phyloP scores from a whole-genome alignment of 2,888 invertebrate species.

The Prosapia bicincta region DNA sequence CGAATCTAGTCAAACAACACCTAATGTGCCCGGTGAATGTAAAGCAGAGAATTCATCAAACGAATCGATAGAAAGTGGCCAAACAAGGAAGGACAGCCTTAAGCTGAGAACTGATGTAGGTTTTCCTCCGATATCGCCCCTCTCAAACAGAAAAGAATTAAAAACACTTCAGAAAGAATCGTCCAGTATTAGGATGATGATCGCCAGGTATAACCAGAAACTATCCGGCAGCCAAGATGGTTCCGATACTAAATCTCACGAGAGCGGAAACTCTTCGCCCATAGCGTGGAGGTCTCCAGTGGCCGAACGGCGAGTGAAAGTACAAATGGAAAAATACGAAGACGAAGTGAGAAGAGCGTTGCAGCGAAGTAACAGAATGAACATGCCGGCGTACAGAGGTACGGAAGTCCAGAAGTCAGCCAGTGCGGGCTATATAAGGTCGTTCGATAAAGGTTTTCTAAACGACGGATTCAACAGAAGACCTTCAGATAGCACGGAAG shows the following conservation, averaged over 20 bases:
- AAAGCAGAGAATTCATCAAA: slow-evolving; percentile 9
- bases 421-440: slow-evolving; percentile 49
- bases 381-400: slow-evolving; percentile 36
- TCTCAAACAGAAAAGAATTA: slow-evolving; percentile 24
- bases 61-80: slow-evolving; percentile 20
- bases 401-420: slow-evolving; percentile 64
- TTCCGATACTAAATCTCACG: slow-evolving; percentile 39
- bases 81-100: slow-evolving; percentile 10
- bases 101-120: slow-evolving; percentile 29
- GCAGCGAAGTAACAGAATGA: slow-evolving; percentile 16
- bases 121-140: slow-evolving; percentile 54
- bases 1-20: not conserved
- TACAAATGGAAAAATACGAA: slow-evolving; percentile 46
- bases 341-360: slow-evolving; percentile 27
- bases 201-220: slow-evolving; percentile 58
- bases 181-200: slow-evolving; percentile 67
- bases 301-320: slow-evolving; percentile 56
- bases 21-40: not conserved
- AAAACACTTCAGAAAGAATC: slow-evolving; percentile 24
- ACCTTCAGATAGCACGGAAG: slow-evolving; percentile 15
- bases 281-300: slow-evolving; percentile 61
- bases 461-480: slow-evolving; percentile 23
- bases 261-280: slow-evolving; percentile 62
- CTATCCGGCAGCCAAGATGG: slow-evolving; percentile 26
- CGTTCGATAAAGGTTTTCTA: slow-evolving; percentile 21